These are phyloP conservation scores for Imbricaverruca yamaguchii DNA, from an alignment of 2,888 invertebrate species.

Conservation along the genomic window DNA sequence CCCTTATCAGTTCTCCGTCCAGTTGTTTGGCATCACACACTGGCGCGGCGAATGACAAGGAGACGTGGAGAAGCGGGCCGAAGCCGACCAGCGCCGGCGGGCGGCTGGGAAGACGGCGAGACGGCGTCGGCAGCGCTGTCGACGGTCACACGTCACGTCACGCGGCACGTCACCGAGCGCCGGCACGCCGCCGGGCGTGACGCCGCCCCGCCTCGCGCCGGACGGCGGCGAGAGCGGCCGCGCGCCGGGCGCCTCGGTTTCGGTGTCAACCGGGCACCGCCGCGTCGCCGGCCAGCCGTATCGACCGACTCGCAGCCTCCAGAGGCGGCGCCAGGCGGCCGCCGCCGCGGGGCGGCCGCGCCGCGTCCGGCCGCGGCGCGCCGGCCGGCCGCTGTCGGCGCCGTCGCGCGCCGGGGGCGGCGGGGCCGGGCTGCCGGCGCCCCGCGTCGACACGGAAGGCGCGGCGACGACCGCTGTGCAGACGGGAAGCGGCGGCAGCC, in stretches of 20 bases:
- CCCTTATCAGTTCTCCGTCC: conserved; percentile 99
- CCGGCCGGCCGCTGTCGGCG: neutral
- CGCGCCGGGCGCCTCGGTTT: neutral
- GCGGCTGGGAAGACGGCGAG: too few species aligned
- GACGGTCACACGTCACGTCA: neutral
- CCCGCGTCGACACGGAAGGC: too few species aligned
- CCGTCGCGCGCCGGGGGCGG: too few species aligned
- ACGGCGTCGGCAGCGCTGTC: neutral
- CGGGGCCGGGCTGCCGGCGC: too few species aligned
- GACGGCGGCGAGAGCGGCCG: too few species aligned
- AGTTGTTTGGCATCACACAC: conserved; percentile 67
- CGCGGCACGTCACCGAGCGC: neutral
- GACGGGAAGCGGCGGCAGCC: too few species aligned
- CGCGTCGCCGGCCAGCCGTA: too few species aligned
- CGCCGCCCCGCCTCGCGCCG: too few species aligned
- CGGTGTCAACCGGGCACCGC: neutral
- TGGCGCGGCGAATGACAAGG: conserved; percentile 96
- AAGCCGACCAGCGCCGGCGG: conserved; percentile 28
- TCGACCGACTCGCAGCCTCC: neutral
- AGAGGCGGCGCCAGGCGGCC: neutral
- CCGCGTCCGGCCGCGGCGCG: neutral
- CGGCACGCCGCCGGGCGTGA: neutral
- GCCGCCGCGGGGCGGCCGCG: neutral
- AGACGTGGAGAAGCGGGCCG: conserved; percentile 44
- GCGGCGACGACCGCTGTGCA: too few species aligned